Evolutionary conservation across 1,140 invertebrate species (phyloP), one percentile per base, ranked within the genome.

Genomic region (Trichogramma pretiosum): DNA sequence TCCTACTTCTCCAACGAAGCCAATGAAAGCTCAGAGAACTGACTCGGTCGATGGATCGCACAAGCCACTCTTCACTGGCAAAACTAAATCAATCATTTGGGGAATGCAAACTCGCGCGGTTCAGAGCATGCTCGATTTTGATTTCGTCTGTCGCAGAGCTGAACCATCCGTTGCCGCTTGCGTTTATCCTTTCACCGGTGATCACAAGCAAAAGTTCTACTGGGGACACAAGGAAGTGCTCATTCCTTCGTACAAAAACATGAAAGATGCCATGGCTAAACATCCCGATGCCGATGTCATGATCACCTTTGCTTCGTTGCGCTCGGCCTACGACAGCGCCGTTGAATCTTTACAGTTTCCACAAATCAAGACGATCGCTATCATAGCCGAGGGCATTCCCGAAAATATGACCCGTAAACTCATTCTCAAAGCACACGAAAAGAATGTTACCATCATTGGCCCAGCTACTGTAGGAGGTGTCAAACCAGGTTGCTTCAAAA

Each of bases 141-240:
- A 99, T 72, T 98, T 96, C 72, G 93, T 98, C 11, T 99, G 95
- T 68, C 82, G 89, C 16, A 80, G 97, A 54, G 74, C 79, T 46
- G 85, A 91, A 57, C 87, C 87, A 3, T 88, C 85, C 3, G 87
- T 99, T 1, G 93, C 90, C 4, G 95, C 94, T 22, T 89, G 98
- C 62, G 92, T 98, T 11, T 99, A 99, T 74, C 97, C 97, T 3
- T 98, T 94, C 67, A 97, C 93, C 4, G 96, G 94, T 1, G 94
- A 99, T 74, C 95, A 99, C 65, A 97, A 97, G 62, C 93, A 97
- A 67, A 99, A 99, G 71, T 99, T 94, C 73, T 99, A 99, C 64
- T 99, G 95, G 88, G 97, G 96, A 1, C 95, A 99, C 70, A 98
- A 98, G 64, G 96, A 99, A 70, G 66, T 72, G 32, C 57, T 69